Percentiles rank a stretch among this genome's conserved stretches.
phyloP scores from a whole-genome alignment of 2,113 vertebrate genomes.

The Tyto alba region DNA sequence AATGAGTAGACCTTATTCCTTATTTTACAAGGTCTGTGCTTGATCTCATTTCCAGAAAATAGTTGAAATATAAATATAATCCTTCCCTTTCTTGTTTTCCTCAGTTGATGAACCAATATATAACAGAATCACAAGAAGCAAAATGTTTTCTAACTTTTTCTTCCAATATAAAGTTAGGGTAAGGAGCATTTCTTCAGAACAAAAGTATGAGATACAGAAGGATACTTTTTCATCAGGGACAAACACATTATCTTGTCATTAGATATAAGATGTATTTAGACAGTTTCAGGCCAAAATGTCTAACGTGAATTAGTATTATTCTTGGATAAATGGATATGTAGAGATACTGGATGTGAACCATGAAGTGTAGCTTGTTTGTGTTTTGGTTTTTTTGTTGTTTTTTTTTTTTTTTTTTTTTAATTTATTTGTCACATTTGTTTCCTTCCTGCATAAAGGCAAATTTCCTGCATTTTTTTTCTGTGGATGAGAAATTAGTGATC shows the following conservation, averaged over 20 bases:
- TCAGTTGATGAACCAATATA: neutral
- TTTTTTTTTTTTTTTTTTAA: no score
- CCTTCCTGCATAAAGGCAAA: neutral
- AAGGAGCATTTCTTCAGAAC: neutral
- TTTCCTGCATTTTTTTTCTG: neutral
- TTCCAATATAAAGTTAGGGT: neutral
- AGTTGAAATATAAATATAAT: neutral
- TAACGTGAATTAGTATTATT: neutral
- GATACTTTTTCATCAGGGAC: neutral
- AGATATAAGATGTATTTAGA: neutral
- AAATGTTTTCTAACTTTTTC: constrained; percentile 1
- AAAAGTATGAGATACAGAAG: neutral
- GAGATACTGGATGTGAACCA: neutral
- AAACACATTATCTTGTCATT: neutral
- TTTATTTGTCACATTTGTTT: neutral
- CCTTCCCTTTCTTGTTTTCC: neutral
- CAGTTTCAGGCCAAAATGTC: constrained; percentile 41
- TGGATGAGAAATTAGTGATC: neutral
- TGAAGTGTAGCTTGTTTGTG: neutral
- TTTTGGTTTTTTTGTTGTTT: no score
- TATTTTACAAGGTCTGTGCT: neutral
- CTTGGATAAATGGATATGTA: neutral
- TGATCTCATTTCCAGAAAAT: neutral
- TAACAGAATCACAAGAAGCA: neutral
- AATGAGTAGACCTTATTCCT: neutral